A percentile compares a stretch with the other conserved stretches of the same genome.
phyloP scores from a whole-genome alignment of 2,888 invertebrate genomes.

The Deladenus siricidicola region DNA sequence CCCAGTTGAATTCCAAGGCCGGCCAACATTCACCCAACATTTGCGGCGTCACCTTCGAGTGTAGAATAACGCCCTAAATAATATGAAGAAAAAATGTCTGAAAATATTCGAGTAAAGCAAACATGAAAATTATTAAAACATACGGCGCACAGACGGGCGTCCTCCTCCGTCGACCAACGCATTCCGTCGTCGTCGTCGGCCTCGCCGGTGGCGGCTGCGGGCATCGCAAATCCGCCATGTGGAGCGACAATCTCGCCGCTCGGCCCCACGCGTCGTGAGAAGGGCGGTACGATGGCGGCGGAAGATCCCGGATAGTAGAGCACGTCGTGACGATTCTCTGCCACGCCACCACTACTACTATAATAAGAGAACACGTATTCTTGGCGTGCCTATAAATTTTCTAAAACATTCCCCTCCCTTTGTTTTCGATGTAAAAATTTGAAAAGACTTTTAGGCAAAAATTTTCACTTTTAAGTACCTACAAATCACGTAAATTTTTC shows the following conservation, averaged over 20 bases:
- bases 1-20: constrained; percentile 70
- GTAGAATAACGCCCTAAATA: too few relatives aligned
- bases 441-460: too few relatives aligned
- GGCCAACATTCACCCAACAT: background rate
- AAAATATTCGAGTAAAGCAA: background rate
- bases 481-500: too few relatives aligned
- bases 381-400: background rate
- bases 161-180: background rate
- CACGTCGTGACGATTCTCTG: background rate
- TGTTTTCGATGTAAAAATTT: too few relatives aligned
- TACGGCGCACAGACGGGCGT: background rate
- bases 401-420: background rate
- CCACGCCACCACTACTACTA: background rate
- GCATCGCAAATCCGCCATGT: background rate
- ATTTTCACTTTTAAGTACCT: too few relatives aligned
- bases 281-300: background rate
- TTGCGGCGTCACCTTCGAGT: background rate
- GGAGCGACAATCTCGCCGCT: background rate
- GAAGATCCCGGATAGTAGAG: background rate
- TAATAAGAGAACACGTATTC: background rate
- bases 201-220: background rate
- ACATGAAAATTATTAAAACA: background rate
- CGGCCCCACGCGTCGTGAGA: background rate
- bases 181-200: background rate
- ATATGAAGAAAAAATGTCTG: background rate